Conservation (phyloP, 2,113 vertebrate genomes). For the Mus pahari region DNA sequence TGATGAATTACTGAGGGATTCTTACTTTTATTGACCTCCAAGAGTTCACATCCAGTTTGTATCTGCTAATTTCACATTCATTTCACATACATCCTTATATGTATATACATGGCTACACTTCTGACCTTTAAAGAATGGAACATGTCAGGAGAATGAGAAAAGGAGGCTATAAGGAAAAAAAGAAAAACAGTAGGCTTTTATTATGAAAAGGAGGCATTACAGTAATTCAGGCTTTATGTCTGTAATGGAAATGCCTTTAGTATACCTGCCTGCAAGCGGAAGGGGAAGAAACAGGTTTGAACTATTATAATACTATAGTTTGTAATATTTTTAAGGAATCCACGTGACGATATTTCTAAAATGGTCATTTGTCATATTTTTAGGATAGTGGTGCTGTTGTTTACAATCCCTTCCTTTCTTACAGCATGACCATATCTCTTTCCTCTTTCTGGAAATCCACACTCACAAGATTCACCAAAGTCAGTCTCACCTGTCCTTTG, state of each 20-base stretch:
- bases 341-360: conserved; percentile 3
- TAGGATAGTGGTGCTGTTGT: background rate
- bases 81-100: background rate
- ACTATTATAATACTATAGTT: background rate
- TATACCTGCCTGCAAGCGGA: background rate
- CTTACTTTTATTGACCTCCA: background rate
- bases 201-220: background rate
- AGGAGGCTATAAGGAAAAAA: background rate
- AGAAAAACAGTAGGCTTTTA: background rate
- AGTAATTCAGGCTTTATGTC: background rate
- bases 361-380: background rate
- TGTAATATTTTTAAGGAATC: background rate
- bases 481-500: conserved; percentile 38
- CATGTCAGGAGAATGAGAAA: background rate
- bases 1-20: background rate
- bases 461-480: background rate
- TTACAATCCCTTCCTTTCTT: conserved; percentile 21
- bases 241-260: background rate
- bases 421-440: background rate
- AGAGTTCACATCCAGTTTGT: conserved; percentile 28
- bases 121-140: background rate
- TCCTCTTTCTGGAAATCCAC: conserved; percentile 37
- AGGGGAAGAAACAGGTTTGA: background rate
- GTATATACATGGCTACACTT: background rate
- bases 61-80: background rate